Evolutionary conservation across 2,113 vertebrate species (phyloP), one percentile per base, ranked within the genome.

Genomic region (Hydrolagus affinis): DNA sequence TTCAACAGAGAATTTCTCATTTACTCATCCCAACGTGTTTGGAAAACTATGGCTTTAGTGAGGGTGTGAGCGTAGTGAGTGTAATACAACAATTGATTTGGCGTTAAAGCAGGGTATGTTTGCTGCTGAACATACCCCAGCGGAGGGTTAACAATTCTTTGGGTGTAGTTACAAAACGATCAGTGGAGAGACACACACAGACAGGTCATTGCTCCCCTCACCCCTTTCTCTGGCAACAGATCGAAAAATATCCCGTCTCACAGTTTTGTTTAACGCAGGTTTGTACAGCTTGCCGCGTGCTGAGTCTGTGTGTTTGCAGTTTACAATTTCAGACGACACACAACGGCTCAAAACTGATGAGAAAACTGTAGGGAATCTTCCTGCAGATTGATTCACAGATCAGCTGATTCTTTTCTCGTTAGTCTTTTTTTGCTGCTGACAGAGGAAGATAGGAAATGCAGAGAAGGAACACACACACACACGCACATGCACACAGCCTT

Each of bases 351-450:
- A 30, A 90, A 95, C 95, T 97, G 96, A 98, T 98, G 97, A 97
- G 96, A 98, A 97, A 97, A 96, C 96, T 94, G 96, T 95, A 92
- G 96, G 96, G 96, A 96, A 94, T 95, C 96, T 96, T 97, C 95
- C 95, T 96, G 95, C 94, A 98, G 96, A 99, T 98, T 97, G 96
- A 98, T 98, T 98, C 97, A 95, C 94, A 95, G 94, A 95, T 96
- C 93, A 94, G 95, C 94, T 96, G 95, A 94, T 95, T 97, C 95
- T 96, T 97, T 97, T 97, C 95, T 96, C 96, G 96, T 98, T 96
- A 96, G 96, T 96, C 96, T 96, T 97, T 98, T 96, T 97, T 98
- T 97, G 98, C 97, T 97, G 96, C 96, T 95, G 97, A 97, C 96
- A 98, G 97, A 97, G 95, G 94, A 94, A 95, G 15, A 25, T 91